A percentile compares a stretch with the other conserved stretches of the same genome.
phyloP scores from a whole-genome alignment of 2,797 vertebrate species.

The Clarias platycephalus region DNA sequence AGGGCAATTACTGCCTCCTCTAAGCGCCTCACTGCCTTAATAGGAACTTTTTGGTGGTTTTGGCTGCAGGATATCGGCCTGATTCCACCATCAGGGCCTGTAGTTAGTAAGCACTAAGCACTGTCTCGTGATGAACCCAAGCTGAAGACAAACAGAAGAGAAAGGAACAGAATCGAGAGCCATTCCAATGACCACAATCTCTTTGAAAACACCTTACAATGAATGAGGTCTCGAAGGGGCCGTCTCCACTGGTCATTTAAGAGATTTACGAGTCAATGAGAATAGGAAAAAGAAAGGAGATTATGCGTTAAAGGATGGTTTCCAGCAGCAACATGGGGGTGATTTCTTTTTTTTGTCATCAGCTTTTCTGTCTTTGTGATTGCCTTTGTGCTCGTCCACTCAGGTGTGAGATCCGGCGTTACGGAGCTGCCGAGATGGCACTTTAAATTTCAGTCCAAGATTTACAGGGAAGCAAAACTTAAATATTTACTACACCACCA shows the following conservation, averaged over 20 bases:
- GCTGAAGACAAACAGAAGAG: conserved; percentile 32
- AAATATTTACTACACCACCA: background rate
- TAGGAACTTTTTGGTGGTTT: conserved; percentile 29
- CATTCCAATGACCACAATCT: conserved; percentile 34
- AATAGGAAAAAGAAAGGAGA: conserved; percentile 51
- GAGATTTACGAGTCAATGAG: conserved; percentile 53
- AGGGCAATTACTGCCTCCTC: conserved; percentile 13
- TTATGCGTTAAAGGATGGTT: conserved; percentile 42
- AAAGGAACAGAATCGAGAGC: conserved; percentile 18
- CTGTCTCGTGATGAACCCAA: conserved; percentile 37
- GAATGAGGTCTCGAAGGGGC: conserved; percentile 43
- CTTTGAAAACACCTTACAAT: conserved; percentile 52
- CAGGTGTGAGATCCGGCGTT: conserved; percentile 39
- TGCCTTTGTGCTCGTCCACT: conserved; percentile 33
- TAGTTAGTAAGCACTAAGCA: conserved; percentile 47
- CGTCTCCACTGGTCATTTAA: conserved; percentile 45
- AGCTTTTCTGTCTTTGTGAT: conserved; percentile 21
- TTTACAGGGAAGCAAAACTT: conserved; percentile 28
- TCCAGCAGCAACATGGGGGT: conserved; percentile 38
- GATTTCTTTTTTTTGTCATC: conserved; percentile 15
- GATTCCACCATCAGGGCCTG: conserved; percentile 31
- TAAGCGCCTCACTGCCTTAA: conserved; percentile 18
- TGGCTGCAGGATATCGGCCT: conserved; percentile 29
- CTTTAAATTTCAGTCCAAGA: background rate
- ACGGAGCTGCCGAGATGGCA: conserved; percentile 27